Percentiles rank a stretch among this genome's conserved stretches.
phyloP scores from a whole-genome alignment of 2,888 invertebrate species.

The Vanessa cardui region DNA sequence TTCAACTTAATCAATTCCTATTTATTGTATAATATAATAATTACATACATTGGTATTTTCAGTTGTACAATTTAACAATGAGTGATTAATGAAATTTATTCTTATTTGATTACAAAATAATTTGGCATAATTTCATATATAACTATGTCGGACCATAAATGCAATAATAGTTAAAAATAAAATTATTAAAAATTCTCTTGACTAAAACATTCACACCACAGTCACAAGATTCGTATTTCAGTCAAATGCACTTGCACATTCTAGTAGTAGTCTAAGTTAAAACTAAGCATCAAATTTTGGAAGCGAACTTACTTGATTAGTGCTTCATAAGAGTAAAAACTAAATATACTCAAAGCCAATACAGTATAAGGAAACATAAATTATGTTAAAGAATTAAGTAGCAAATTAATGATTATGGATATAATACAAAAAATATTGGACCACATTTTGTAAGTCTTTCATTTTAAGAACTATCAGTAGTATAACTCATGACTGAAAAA shows the following conservation, averaged over 20 bases:
- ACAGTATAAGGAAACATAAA: constrained; percentile 49
- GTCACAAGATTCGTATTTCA: constrained; percentile 74
- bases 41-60: constrained; percentile 42
- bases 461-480: constrained; percentile 50
- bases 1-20: constrained; percentile 58
- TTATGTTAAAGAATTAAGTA: constrained; percentile 40
- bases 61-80: constrained; percentile 39
- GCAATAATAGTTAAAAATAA: constrained; percentile 69
- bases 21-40: constrained; percentile 44
- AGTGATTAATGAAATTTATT: constrained; percentile 53
- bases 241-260: constrained; percentile 73
- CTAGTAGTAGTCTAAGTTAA: constrained; percentile 63
- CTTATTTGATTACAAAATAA: constrained; percentile 73
- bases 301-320: constrained; percentile 74
- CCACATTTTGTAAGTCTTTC: constrained; percentile 73
- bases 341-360: constrained; percentile 67
- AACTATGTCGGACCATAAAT: constrained; percentile 75
- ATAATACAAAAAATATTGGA: constrained; percentile 69
- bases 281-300: constrained; percentile 69
- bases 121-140: constrained; percentile 73
- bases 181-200: constrained; percentile 60
- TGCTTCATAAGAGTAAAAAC: constrained; percentile 62
- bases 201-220: constrained; percentile 75
- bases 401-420: constrained; percentile 47
- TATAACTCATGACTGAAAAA: constrained; percentile 40